Evolutionary conservation across 2,113 vertebrate genomes (phyloP).

Genomic region (Ptyas mucosa): DNA sequence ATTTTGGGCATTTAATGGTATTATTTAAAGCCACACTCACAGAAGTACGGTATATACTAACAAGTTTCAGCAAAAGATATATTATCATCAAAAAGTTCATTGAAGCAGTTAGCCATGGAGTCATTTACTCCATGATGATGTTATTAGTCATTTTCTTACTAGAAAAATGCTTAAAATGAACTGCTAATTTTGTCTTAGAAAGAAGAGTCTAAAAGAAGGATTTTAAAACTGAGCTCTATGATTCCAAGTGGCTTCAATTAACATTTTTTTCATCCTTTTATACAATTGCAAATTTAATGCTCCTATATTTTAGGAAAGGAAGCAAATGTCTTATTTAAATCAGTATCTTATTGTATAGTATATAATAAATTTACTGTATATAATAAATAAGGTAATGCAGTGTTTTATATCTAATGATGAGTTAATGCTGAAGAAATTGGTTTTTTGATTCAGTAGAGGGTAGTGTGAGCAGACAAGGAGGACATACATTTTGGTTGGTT

Average conservation of each 20-base stretch:
- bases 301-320: neutral
- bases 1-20: neutral
- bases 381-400: neutral
- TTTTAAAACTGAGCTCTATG: neutral
- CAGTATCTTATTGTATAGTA: neutral
- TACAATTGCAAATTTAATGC: neutral
- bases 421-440: neutral
- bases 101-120: neutral
- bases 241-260: neutral
- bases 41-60: neutral
- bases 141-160: neutral
- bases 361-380: neutral
- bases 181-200: neutral
- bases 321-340: neutral
- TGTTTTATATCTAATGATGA: neutral
- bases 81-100: neutral
- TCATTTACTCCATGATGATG: neutral
- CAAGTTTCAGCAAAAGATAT: neutral
- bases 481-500: neutral
- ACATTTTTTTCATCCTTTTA: neutral
- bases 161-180: neutral
- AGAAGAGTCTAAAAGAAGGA: neutral
- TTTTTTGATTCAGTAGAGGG: neutral
- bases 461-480: neutral
- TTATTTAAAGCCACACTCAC: neutral